Evolutionary conservation across 2,113 vertebrate species (phyloP).

Genomic region (Oryzias curvinotus): DNA sequence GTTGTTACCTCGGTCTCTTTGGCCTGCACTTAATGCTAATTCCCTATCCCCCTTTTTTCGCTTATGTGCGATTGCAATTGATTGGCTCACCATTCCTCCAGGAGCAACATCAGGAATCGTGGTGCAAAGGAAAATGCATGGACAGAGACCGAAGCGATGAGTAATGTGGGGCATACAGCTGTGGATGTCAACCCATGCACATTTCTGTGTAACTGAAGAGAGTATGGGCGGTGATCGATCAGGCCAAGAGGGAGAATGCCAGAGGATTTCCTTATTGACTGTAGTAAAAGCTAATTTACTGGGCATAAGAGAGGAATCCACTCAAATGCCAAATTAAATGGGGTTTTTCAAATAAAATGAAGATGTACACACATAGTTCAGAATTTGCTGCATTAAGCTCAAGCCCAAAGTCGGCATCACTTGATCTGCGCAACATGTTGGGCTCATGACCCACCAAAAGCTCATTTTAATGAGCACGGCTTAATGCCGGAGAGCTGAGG

Average conservation of each 20-base stretch:
- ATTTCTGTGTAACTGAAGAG: constrained; percentile 7
- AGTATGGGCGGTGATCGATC: constrained; percentile 31
- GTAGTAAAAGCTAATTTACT: constrained; percentile 42
- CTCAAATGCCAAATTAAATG: constrained; percentile 12
- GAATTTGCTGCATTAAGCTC: not conserved
- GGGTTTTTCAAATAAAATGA: too few relatives aligned
- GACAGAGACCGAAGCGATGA: constrained; percentile 5
- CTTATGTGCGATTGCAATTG: constrained; percentile 69
- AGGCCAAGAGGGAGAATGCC: not conserved
- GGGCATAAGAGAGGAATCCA: constrained; percentile 11
- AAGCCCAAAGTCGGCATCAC: constrained; percentile 5
- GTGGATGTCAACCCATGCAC: not conserved
- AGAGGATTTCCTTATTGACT: constrained; percentile 35
- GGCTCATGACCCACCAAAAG: not conserved
- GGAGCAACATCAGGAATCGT: constrained; percentile 22
- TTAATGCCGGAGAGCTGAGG: constrained; percentile 28
- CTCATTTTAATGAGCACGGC: constrained; percentile 40
- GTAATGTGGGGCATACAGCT: not conserved
- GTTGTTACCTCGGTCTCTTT: constrained; percentile 52
- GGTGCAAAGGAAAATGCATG: constrained; percentile 19
- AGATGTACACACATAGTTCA: too few relatives aligned
- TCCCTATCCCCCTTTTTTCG: constrained; percentile 9
- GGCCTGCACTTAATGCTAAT: constrained; percentile 40
- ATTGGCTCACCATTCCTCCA: constrained; percentile 56
- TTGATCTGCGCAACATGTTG: constrained; percentile 18